Evolutionary conservation across 1,140 invertebrate genomes (phyloP).

Genomic region (Triops longicaudatus): DNA sequence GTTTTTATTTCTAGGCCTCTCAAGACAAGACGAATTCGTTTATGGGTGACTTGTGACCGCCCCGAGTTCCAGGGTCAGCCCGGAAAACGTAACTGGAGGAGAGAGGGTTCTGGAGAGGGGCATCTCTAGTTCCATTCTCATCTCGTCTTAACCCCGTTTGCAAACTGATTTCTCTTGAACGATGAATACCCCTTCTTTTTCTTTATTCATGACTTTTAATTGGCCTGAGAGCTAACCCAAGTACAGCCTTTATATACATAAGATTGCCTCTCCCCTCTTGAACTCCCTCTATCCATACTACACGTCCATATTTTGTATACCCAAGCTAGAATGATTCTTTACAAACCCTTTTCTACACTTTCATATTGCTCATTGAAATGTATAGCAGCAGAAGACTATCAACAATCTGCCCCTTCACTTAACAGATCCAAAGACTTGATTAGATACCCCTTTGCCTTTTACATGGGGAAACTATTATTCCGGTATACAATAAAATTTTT

Average conservation of each 20-base stretch:
- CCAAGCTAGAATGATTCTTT: background rate
- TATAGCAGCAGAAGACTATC: background rate
- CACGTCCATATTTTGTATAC: no score
- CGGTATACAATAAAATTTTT: no score
- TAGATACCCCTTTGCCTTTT: conserved; percentile 1
- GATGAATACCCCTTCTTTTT: background rate
- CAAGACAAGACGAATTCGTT: conserved; percentile 3
- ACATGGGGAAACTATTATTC: no score
- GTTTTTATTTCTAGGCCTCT: background rate
- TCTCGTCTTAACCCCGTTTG: background rate
- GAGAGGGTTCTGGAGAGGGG: background rate
- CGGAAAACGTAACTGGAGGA: background rate
- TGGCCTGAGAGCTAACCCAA: background rate
- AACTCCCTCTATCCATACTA: no score
- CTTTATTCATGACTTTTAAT: background rate
- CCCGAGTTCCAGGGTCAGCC: background rate
- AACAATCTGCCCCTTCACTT: background rate
- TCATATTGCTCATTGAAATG: background rate
- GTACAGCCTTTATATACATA: background rate
- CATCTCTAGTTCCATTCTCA: conserved; percentile 12
- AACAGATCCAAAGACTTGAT: background rate
- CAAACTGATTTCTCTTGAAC: background rate
- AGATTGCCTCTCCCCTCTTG: background rate
- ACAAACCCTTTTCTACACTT: background rate
- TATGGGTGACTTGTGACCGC: conserved; percentile 6